A percentile compares a stretch with the other conserved stretches of the same genome.
Conservation (phyloP, 2,888 invertebrate genomes). For the Lypha dubia region DNA sequence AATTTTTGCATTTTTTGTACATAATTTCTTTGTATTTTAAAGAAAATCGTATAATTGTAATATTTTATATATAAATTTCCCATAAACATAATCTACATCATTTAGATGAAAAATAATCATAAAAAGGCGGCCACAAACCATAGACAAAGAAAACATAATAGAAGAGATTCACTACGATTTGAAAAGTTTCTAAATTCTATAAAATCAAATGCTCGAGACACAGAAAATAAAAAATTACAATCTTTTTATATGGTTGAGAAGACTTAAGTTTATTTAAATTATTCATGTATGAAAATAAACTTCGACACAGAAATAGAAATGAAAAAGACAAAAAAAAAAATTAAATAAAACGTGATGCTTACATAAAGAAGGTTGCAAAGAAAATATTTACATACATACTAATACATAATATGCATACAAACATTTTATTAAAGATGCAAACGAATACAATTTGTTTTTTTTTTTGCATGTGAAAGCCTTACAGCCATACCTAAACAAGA, state of each 20-base stretch:
- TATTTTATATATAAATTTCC: background rate
- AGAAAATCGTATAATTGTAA: no score
- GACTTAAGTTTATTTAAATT: background rate
- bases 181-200: background rate
- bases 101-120: constrained; percentile 6
- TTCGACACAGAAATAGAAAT: background rate
- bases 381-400: background rate
- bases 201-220: background rate
- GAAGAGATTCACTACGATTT: background rate
- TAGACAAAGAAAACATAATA: no score
- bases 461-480: no score
- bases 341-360: background rate
- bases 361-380: background rate
- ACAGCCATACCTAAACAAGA: no score
- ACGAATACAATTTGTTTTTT: no score
- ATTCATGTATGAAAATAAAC: background rate
- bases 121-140: constrained; percentile 24
- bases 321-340: no score
- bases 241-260: background rate
- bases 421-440: background rate
- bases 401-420: background rate
- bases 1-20: no score
- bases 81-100: constrained; percentile 9
- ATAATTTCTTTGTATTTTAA: no score
- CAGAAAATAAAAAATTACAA: background rate